Conservation (phyloP, 2,888 invertebrate species). For the Xestia xanthographa region DNA sequence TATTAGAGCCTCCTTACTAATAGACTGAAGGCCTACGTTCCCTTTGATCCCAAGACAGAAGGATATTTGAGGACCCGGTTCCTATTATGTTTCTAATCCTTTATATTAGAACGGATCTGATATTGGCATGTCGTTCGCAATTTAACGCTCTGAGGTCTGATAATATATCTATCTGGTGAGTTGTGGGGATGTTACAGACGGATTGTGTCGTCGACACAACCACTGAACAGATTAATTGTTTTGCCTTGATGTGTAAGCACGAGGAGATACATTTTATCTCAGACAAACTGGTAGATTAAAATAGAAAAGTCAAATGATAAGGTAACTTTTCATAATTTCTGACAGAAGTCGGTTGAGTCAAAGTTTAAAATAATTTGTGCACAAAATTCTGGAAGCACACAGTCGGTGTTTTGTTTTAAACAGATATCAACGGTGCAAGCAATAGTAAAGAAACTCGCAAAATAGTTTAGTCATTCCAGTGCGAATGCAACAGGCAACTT, state of each 20-base stretch:
- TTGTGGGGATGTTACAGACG: slow-evolving; percentile 17
- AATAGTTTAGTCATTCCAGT: neutral
- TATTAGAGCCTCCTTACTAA: slow-evolving; percentile 71
- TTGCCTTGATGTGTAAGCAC: neutral
- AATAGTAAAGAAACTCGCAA: slow-evolving; percentile 1
- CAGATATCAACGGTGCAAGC: neutral
- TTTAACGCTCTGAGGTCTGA: slow-evolving; percentile 38
- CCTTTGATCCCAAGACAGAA: slow-evolving; percentile 75
- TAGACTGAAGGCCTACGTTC: slow-evolving; percentile 72
- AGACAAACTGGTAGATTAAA: neutral
- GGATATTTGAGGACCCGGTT: slow-evolving; percentile 70
- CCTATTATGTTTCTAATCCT: slow-evolving; percentile 74
- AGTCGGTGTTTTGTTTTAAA: neutral
- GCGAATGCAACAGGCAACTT: slow-evolving; percentile 33
- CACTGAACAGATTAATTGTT: slow-evolving; percentile 43
- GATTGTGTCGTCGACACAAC: slow-evolving; percentile 31
- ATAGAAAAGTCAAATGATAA: neutral
- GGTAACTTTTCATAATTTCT: too few relatives aligned
- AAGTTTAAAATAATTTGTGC: neutral
- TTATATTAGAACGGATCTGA: slow-evolving; percentile 67
- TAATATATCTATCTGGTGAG: slow-evolving; percentile 33
- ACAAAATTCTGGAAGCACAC: neutral
- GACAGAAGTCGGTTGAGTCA: neutral
- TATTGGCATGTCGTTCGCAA: slow-evolving; percentile 54
- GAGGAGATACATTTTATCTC: neutral